Evolutionary conservation across 1,140 invertebrate species (phyloP).

Genomic region (Drosophila tropicalis): DNA sequence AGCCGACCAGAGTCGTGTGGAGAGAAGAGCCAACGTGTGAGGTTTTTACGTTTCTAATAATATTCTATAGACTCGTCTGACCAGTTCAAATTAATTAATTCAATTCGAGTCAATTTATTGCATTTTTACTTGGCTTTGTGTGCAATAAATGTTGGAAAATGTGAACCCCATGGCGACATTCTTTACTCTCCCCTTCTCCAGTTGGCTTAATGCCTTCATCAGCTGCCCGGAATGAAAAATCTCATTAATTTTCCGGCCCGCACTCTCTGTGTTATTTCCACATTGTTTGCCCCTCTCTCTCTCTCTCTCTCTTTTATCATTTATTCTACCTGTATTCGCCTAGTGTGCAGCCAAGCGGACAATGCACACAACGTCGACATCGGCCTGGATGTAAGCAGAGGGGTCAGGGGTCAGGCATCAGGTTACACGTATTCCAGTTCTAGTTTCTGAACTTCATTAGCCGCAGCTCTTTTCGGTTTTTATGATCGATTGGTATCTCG

Average conservation of each 20-base stretch:
- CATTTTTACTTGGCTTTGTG: neutral
- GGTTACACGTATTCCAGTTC: neutral
- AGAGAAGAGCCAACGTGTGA: slow-evolving; percentile 29
- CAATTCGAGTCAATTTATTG: slow-evolving; percentile 47
- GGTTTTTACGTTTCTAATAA: slow-evolving; percentile 29
- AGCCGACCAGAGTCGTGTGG: neutral
- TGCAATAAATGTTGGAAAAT: slow-evolving; percentile 13
- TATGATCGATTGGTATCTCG: slow-evolving; percentile 48
- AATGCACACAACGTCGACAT: slow-evolving; percentile 15
- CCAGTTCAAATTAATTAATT: slow-evolving; percentile 52
- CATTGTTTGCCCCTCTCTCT: slow-evolving; percentile 42
- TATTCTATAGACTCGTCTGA: slow-evolving; percentile 28
- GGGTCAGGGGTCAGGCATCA: neutral
- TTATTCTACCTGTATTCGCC: slow-evolving; percentile 38
- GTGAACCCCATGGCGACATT: slow-evolving; percentile 60
- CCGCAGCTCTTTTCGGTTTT: slow-evolving; percentile 19
- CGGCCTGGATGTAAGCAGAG: slow-evolving; percentile 9
- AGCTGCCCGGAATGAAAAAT: slow-evolving; percentile 57
- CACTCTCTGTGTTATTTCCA: slow-evolving; percentile 41
- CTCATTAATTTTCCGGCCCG: slow-evolving; percentile 54
- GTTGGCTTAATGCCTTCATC: slow-evolving; percentile 67
- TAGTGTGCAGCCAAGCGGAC: slow-evolving; percentile 41
- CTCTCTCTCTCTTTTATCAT: slow-evolving; percentile 10
- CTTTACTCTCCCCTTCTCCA: neutral
- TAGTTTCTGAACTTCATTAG: slow-evolving; percentile 33